Conservation (phyloP, 2,797 vertebrate species). For the Phoeniculus purpureus region DNA sequence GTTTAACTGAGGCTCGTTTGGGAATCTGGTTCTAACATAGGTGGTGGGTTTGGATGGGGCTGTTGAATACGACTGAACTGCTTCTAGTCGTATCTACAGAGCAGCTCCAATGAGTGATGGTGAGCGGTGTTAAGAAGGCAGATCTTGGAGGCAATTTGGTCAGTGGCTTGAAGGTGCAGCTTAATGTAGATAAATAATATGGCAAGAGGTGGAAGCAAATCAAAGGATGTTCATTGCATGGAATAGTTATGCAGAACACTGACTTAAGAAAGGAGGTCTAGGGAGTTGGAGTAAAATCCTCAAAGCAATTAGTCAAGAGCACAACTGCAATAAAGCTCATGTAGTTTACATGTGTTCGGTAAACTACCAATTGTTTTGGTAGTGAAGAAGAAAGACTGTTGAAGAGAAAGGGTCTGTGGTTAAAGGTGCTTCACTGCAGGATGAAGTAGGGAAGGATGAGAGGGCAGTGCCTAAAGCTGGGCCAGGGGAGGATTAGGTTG, state of each 20-base stretch:
- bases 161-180: not conserved
- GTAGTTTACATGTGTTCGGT: not conserved
- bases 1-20: not conserved
- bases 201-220: not conserved
- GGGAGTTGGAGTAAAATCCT: not conserved
- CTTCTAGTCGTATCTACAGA: not conserved
- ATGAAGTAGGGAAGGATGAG: not conserved
- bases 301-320: not conserved
- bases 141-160: not conserved
- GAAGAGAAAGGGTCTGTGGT: not conserved
- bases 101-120: not conserved
- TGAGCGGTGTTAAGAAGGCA: not conserved
- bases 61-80: not conserved
- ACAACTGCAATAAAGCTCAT: not conserved
- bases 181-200: not conserved
- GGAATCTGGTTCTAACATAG: not conserved
- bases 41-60: not conserved
- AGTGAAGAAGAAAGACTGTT: not conserved
- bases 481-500: too few relatives aligned
- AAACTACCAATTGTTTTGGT: not conserved
- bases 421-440: not conserved
- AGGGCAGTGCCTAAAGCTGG: too few relatives aligned
- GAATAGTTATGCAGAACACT: accelerated
- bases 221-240: not conserved
- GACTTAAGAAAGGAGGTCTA: not conserved